These are phyloP conservation scores for Oryzias celebensis DNA, from an alignment of 2,113 vertebrate genomes.

Conservation along the genomic window DNA sequence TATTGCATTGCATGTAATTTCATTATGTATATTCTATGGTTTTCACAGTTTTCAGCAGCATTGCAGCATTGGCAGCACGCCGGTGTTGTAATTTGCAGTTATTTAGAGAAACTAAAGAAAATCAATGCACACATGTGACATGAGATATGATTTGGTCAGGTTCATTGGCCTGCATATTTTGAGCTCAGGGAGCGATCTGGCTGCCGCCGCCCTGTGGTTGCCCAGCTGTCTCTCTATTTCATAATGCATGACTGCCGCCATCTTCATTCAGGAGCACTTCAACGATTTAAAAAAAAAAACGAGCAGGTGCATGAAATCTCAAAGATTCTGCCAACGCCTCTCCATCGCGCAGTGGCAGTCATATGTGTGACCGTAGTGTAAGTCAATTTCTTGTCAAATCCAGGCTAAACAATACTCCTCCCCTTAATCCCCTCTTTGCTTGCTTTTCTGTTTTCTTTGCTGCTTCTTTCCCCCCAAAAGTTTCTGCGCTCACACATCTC, in stretches of 20 bases:
- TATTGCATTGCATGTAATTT: constrained; percentile 19
- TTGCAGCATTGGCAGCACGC: not conserved
- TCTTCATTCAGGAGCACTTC: too few species aligned
- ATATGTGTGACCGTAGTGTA: not conserved
- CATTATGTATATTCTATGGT: constrained; percentile 2
- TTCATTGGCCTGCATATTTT: constrained; percentile 4
- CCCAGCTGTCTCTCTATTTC: too few species aligned
- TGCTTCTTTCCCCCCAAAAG: constrained; percentile 4
- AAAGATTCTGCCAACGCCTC: too few species aligned
- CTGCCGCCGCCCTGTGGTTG: too few species aligned
- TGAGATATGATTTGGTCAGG: not conserved
- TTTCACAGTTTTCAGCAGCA: not conserved
- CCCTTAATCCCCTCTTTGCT: constrained; percentile 39
- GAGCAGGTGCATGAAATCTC: too few species aligned
- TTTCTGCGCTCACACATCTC: constrained; percentile 40
- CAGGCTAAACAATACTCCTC: constrained; percentile 71
- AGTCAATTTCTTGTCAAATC: constrained; percentile 55
- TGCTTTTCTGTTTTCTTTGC: constrained; percentile 18
- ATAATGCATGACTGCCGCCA: too few species aligned
- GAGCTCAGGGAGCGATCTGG: constrained; percentile 8
- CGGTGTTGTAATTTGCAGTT: not conserved
- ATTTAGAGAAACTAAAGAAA: constrained; percentile 1
- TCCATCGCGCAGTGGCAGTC: constrained; percentile 1
- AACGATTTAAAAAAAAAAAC: too few species aligned
- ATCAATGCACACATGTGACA: not conserved